Evolutionary conservation across 2,113 vertebrate species (phyloP).

Genomic region (Capreolus pygargus): DNA sequence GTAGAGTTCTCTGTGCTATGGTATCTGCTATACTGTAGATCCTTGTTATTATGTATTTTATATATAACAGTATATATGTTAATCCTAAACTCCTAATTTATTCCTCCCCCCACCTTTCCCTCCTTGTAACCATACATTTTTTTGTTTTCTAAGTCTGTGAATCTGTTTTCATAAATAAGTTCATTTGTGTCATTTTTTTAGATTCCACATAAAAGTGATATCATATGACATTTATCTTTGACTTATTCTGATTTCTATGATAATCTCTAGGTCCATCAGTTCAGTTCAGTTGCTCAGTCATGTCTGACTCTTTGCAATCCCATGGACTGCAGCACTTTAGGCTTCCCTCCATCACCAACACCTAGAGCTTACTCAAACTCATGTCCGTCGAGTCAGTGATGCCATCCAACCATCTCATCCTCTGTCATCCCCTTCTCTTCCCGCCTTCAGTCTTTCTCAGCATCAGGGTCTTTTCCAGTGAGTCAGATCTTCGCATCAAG

Average conservation of each 20-base stretch:
- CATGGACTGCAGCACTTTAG: not conserved
- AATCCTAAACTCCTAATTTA: not conserved
- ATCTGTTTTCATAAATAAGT: not conserved
- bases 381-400: fast-evolving
- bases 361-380: not conserved
- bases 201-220: not conserved
- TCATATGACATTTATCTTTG: not conserved
- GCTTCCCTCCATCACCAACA: not conserved
- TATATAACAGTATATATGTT: not conserved
- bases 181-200: not conserved
- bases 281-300: not conserved
- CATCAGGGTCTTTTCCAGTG: not conserved
- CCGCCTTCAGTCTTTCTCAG: not conserved
- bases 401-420: not conserved
- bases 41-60: not conserved
- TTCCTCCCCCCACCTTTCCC: not conserved
- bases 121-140: not conserved
- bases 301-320: not conserved
- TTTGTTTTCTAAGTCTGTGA: not conserved
- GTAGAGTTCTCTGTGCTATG: not conserved
- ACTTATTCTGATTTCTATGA: not conserved
- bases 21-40: not conserved
- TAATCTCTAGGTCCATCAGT: not conserved
- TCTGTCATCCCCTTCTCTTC: not conserved
- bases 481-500: not conserved